phyloP scores from a whole-genome alignment of 2,888 invertebrate species.

The Habrosyne pyritoides region DNA sequence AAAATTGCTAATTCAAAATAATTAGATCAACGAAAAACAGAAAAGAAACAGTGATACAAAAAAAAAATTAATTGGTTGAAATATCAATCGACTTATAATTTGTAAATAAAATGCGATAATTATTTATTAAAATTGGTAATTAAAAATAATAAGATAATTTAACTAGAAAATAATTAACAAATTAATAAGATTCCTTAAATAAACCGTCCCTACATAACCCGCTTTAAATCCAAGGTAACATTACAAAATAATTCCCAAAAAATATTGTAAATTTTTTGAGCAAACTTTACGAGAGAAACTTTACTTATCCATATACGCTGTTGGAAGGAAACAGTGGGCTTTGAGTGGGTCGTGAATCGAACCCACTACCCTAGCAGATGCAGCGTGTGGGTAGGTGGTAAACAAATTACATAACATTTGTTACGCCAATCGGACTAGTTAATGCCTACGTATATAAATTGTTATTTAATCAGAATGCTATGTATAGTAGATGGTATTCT shows the following conservation, averaged over 20 bases:
- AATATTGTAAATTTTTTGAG: constrained; percentile 27
- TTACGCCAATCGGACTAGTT: constrained; percentile 39
- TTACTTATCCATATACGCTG: constrained; percentile 45
- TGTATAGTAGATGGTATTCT: neutral
- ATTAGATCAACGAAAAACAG: too few species aligned
- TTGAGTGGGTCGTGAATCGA: constrained; percentile 52
- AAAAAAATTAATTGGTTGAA: too few species aligned
- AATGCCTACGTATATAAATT: constrained; percentile 11
- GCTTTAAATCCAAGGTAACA: neutral
- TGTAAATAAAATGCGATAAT: too few species aligned
- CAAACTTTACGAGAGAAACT: constrained; percentile 43
- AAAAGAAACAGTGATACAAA: too few species aligned
- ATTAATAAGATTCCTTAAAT: neutral
- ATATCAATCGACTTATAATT: too few species aligned
- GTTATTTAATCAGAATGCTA: constrained; percentile 1
- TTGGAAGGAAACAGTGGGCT: constrained; percentile 56
- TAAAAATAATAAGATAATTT: too few species aligned
- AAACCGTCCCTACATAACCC: neutral
- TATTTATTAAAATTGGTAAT: too few species aligned
- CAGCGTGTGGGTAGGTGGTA: constrained; percentile 46
- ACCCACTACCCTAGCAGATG: constrained; percentile 47
- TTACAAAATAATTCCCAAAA: neutral
- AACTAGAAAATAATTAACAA: too few species aligned
- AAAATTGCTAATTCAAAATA: too few species aligned
- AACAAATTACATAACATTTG: constrained; percentile 56